Evolutionary conservation across 1,140 invertebrate genomes (phyloP).

Genomic region (Hylyphantes graminicola): DNA sequence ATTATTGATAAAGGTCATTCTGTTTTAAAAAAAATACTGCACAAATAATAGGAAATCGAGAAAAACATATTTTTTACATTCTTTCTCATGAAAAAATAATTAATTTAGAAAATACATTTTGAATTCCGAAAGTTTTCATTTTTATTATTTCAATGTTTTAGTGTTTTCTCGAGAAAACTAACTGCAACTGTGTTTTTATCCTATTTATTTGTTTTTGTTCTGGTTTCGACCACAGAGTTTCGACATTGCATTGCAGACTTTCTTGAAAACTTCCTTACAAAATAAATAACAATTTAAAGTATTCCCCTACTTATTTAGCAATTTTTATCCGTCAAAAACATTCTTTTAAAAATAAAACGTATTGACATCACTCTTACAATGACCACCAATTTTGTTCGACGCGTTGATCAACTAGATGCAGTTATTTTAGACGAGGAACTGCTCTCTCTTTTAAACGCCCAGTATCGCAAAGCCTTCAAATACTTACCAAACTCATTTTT

Average conservation of each 20-base stretch:
- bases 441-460: not conserved
- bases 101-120: no score
- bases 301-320: not conserved
- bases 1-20: no score
- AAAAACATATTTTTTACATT: no score
- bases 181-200: not conserved
- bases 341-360: not conserved
- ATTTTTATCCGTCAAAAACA: not conserved
- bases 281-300: not conserved
- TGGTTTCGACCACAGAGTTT: no score
- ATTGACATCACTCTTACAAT: not conserved
- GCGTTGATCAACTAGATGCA: constrained; percentile 48
- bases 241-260: not conserved
- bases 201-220: not conserved
- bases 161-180: no score
- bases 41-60: no score
- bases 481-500: constrained; percentile 29
- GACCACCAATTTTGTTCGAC: constrained; percentile 18
- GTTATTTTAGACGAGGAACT: constrained; percentile 37
- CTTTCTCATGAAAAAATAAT: no score
- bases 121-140: no score
- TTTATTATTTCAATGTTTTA: no score
- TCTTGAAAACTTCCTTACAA: not conserved
- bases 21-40: no score
- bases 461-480: constrained; percentile 38